Percentiles rank a stretch among this genome's conserved stretches.
phyloP scores from a whole-genome alignment of 1,140 invertebrate genomes.

The Drosophila punjabiensis region DNA sequence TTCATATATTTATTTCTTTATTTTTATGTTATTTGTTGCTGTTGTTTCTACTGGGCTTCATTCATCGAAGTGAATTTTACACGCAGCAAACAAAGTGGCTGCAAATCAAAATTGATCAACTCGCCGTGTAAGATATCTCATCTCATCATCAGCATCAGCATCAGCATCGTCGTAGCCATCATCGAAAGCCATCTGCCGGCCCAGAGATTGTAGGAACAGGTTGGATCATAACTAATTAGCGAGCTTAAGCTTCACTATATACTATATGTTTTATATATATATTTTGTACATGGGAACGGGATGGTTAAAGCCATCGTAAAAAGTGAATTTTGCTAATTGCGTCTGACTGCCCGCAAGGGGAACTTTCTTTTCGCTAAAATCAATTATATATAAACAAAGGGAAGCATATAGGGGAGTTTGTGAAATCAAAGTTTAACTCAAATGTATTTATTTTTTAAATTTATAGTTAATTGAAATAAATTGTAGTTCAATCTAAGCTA shows the following conservation, averaged over 20 bases:
- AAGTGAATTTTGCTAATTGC: conserved; percentile 40
- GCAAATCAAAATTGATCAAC: conserved; percentile 43
- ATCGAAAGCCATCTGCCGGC: conserved; percentile 21
- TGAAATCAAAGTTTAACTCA: not conserved
- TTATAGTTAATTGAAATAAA: not conserved
- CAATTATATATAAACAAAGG: conserved; percentile 20
- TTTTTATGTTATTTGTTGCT: not conserved
- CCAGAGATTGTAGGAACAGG: conserved; percentile 21
- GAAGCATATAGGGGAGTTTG: not conserved
- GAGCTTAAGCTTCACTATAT: not conserved
- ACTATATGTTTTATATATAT: not conserved
- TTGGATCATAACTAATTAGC: conserved; percentile 51
- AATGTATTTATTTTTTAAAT: not conserved
- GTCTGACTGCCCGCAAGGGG: not conserved
- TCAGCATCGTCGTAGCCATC: no score
- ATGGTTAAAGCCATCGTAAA: conserved; percentile 5
- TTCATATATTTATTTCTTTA: conserved; percentile 8
- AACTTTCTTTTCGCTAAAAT: conserved; percentile 40
- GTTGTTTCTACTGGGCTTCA: conserved; percentile 34
- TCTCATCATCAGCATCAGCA: conserved; percentile 9
- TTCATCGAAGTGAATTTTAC: conserved; percentile 61
- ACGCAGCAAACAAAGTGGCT: conserved; percentile 30
- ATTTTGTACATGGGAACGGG: not conserved
- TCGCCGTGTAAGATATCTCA: conserved; percentile 12
- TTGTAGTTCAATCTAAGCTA: no score